Evolutionary conservation across 2,888 invertebrate genomes (phyloP), one percentile per base, ranked within the genome.

Genomic region (Dynastes grantii): DNA sequence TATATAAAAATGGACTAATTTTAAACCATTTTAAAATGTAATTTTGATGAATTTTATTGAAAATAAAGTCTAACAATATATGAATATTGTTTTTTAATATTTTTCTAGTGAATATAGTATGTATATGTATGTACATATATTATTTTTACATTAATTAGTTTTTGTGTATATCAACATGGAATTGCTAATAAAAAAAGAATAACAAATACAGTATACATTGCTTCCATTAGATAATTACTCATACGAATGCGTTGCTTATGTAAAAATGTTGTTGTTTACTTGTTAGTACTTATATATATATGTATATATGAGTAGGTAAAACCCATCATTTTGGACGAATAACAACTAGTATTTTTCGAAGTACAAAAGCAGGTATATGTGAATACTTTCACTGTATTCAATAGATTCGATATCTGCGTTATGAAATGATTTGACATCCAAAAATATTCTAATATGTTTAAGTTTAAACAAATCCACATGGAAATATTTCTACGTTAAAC

Each of bases 1-100:
- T 51, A n/a, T 16, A 55, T 55, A 55, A 16, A 55, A 55, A 16
- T n/a, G 53, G 11, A 16, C n/a, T 4, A 22, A 16, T 55, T 55
- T 75, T 71, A 79, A 79, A 77, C 75, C 75, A 79, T 76, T 27
- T 49, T 68, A 51, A 68, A 51, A 49, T 68, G 49, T 22, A 67
- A 40, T 16, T 67, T 68, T 49, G 68, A 22, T 61, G 37, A 68
- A 51, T 68, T 68, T 49, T 49, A 68, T 68, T 51, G 49, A 68
- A 68, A 68, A 68, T 37, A 68, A 49, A 45, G 49, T 45, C 22
- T 49, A 68, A 51, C 27, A 68, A 68, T 16, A 22, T 45, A 68
- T 29, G 68, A 22, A 49, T 68, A 68, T 68, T 68, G 45, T 49
- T 68, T 68, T 68, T 51, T 68, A 68, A 68, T 68, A 68, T 49